Base-by-base conservation (phyloP, 2,113 vertebrate species). In the human region DNA sequence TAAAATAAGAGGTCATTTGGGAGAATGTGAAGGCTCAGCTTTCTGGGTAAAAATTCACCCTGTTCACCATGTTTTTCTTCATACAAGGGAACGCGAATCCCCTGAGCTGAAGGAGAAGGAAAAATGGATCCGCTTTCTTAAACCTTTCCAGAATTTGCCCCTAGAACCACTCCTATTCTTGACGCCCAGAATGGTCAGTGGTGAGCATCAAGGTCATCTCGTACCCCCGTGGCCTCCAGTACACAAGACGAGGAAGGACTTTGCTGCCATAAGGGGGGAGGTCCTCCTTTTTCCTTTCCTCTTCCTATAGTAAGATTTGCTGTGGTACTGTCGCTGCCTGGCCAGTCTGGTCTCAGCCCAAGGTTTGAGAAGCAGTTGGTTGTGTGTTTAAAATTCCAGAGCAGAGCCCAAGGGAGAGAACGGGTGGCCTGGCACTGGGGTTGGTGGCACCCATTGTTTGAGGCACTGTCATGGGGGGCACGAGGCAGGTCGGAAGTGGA, bases 191-290 rank as follows among this genome's bases (percentile, higher is more conserved):
- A 0, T 6, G 38, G 50, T 68, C 38, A 3, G 6, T 27, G 5
- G 52, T 12, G 23, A n/a, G 52, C 35, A 0, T 22, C 38, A 32
- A 18, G 81, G 14, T 4, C 73, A 1, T 5, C 45, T 35, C 35
- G 2, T 32, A 3, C 3, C 0, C 14, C 13, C 1, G 9, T 14
- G 45, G 32, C 45, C 48, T 48, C 35, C 25, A 14, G 38, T 14
- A 16, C 7, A 14, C 23, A 32, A 23, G 43, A 27, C 4, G 1
- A 4, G 4, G 14, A 25, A 11, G 0, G 57, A 13, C 7, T 35
- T 64, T 3, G 2, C 55, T 13, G 25, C 40, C 13, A 0, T 18
- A 32, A 9, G 43, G 13, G 7, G 7, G 43, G 8, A 12, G 23
- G 30, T 66, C 82, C 11, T 52, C 14, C 32, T 38, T 43, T 75